Conservation (phyloP, 2,113 vertebrate species). For the Etia nguti region DNA sequence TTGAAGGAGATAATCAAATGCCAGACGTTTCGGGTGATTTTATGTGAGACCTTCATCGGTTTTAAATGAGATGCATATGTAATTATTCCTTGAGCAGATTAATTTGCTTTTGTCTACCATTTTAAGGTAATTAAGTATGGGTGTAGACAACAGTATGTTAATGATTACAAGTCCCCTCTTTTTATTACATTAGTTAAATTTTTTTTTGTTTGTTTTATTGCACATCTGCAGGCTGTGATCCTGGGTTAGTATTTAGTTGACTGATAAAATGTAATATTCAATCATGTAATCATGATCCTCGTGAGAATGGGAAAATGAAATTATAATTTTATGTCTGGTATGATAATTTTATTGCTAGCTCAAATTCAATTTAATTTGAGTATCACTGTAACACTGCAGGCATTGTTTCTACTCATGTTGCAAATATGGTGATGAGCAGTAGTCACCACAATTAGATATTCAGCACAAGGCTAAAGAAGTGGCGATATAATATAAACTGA, state of each 20-base stretch:
- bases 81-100: background rate
- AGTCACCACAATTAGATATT: background rate
- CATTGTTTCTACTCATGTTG: background rate
- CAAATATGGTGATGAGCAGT: background rate
- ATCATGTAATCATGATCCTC: constrained; percentile 15
- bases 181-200: constrained; percentile 1
- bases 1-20: background rate
- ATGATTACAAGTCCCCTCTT: background rate
- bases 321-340: constrained; percentile 28
- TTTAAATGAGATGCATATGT: background rate
- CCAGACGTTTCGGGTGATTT: background rate
- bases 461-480: background rate
- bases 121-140: background rate
- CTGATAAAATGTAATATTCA: background rate
- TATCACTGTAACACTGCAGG: background rate
- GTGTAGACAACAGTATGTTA: background rate
- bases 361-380: constrained; percentile 24
- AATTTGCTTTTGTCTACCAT: background rate
- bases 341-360: constrained; percentile 39
- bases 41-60: background rate
- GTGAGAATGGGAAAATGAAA: constrained; percentile 7
- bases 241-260: background rate
- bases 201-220: background rate
- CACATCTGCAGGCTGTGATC: background rate
- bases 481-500: background rate